Evolutionary conservation across 2,888 invertebrate genomes (phyloP).

Genomic region (Cephalotes varians): DNA sequence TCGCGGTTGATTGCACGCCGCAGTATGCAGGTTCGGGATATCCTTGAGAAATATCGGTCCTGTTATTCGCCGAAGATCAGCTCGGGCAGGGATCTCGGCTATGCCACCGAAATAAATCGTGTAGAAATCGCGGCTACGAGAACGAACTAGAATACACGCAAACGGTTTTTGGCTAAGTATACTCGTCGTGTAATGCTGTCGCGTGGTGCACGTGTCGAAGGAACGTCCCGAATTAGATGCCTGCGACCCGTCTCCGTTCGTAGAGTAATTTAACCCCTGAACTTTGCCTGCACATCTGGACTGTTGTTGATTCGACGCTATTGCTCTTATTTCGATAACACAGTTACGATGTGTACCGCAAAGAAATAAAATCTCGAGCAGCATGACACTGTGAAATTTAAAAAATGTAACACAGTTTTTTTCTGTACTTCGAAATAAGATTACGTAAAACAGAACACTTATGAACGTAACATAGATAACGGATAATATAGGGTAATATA

Average conservation of each 20-base stretch:
- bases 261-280: constrained; percentile 43
- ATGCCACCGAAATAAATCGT: constrained; percentile 32
- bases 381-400: background rate
- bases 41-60: constrained; percentile 68
- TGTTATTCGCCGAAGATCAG: constrained; percentile 70
- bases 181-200: constrained; percentile 43
- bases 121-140: constrained; percentile 21
- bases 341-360: background rate
- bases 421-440: background rate
- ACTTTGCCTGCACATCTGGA: constrained; percentile 47
- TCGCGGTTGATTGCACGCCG: constrained; percentile 68
- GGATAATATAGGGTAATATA: background rate
- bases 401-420: background rate
- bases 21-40: constrained; percentile 51
- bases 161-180: constrained; percentile 44
- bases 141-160: background rate
- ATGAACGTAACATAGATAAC: background rate
- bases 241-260: constrained; percentile 33
- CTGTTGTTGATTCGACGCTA: constrained; percentile 26
- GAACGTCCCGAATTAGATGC: constrained; percentile 66
- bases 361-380: background rate
- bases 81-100: constrained; percentile 54
- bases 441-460: background rate
- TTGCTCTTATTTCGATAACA: constrained; percentile 20
- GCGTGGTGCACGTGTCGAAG: constrained; percentile 64